Base-by-base conservation (phyloP, 2,797 vertebrate species). In the Pangasius mekongensis region DNA sequence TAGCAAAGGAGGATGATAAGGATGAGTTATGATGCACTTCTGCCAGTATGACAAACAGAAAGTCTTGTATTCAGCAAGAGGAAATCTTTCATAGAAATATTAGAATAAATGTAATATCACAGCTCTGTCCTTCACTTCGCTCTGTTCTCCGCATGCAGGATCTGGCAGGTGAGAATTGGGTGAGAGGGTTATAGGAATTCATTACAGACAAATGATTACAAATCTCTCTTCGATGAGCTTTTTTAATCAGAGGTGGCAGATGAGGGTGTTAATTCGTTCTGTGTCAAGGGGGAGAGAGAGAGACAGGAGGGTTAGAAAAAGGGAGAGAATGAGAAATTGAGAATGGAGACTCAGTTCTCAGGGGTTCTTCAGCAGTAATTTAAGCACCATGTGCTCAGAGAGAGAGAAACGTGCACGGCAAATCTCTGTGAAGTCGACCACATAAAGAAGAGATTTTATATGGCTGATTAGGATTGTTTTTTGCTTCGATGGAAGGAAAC, bases 301-400 rank as follows among this genome's bases (percentile, higher is more conserved):
- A 13, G 81, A 89, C 89, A 84, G 92, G 49, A 71, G 89, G 88
- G 90, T 92, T 84, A 56, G 86, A 66, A 77, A 52, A 66, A 87
- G 81, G 47, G 58, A 60, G 82, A 43, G 74, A 83, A 90, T 77
- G 89, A 89, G 89, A 90, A 76, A 89, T 91, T 91, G 92, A 56
- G 90, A 92, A 87, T 39, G 74, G 82, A 89, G 93, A 91, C 87
- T 58, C 87, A 69, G 92, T 93, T 93, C 94, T 95, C 94, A 92
- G 94, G 93, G 91, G 93, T 92, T 94, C 91, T 95, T 95, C 91
- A 91, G 88, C 91, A 92, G 92, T 93, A 95, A 95, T 95, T 94
- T 93, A 94, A 94, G 93, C 91, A 91, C 92, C 89, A 89, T 89
- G 93, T 91, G 91, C 84, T 78, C 88, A 86, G 92, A 73, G 71